Evolutionary conservation across 2,797 vertebrate species (phyloP), one percentile per base, ranked within the genome.

Genomic region (Bufotes viridis): DNA sequence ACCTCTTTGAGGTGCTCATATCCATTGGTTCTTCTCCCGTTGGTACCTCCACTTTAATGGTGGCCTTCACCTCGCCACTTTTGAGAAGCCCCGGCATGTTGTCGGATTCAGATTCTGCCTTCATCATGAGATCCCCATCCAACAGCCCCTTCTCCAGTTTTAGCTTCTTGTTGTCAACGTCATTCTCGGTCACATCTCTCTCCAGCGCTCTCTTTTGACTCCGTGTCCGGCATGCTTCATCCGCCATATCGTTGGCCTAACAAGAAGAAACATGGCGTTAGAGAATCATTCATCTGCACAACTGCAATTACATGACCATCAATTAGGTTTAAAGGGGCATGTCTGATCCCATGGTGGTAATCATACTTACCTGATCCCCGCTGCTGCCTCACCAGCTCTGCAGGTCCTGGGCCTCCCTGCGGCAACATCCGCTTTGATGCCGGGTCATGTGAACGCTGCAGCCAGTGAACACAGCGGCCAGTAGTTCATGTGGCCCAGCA

Each of bases 1-100:
- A 99, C 98, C 97, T 97, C 94, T 97, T 98, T 0, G 97, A 95
- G 22, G 97, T 99, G 88, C 98, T 99, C 98, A 99, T 99, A 90
- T 99, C 98, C 84, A 99, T 97, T 0, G 98, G 98, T 86, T 98
- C 96, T 0, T 99, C 98, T 8, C 95, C 94, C 0, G 96, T 96
- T 91, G 95, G 96, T 75, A 98, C 96, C 92, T 99, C 98, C 91
- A 97, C 95, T 91, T 97, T 98, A 90, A 97, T 96, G 26, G 95
- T 95, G 7, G 96, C 96, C 81, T 96, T 96, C 74, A 96, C 95
- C 88, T 98, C 98, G 0, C 95, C 94, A 0, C 94, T 26, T 88
- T 96, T 97, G 15, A 97, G 90, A 81, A 97, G 93, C 86, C 93
- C 96, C 74, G 94, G 94, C 22, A 94, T 90, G 26, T 94, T 94